Percentiles rank a stretch among this genome's conserved stretches.
Conservation (phyloP, 2,888 invertebrate genomes). For the Volucella bombylans region DNA sequence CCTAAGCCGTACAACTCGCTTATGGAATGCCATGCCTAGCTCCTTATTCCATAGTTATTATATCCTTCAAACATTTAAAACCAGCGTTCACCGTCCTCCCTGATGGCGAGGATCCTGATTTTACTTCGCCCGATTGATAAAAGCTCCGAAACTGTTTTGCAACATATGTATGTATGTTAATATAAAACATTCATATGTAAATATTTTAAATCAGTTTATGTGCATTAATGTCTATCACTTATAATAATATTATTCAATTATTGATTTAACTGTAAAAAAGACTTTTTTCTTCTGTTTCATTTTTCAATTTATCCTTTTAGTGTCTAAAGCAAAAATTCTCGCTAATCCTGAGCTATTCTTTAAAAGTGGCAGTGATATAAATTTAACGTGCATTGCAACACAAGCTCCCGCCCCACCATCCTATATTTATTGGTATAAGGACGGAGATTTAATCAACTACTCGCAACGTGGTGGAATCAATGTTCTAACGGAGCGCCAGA, state of each 20-base stretch:
- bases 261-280: background rate
- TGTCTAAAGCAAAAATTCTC: constrained; percentile 92
- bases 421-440: constrained; percentile 92
- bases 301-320: constrained; percentile 83
- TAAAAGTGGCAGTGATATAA: constrained; percentile 93
- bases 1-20: no score
- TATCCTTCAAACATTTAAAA: no score
- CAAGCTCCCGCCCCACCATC: constrained; percentile 85
- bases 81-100: no score
- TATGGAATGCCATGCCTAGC: no score
- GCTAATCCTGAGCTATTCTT: constrained; percentile 92
- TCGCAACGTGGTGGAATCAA: constrained; percentile 91
- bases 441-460: constrained; percentile 90
- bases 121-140: no score
- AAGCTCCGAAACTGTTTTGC: no score
- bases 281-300: constrained; percentile 1
- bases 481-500: constrained; percentile 91
- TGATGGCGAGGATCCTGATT: no score
- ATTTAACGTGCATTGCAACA: constrained; percentile 91
- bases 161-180: no score
- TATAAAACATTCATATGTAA: no score
- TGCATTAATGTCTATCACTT: no score
- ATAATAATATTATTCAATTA: background rate
- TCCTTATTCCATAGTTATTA: no score
- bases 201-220: no score